Evolutionary conservation across 2,888 invertebrate genomes (phyloP).

Genomic region (Timema podura): DNA sequence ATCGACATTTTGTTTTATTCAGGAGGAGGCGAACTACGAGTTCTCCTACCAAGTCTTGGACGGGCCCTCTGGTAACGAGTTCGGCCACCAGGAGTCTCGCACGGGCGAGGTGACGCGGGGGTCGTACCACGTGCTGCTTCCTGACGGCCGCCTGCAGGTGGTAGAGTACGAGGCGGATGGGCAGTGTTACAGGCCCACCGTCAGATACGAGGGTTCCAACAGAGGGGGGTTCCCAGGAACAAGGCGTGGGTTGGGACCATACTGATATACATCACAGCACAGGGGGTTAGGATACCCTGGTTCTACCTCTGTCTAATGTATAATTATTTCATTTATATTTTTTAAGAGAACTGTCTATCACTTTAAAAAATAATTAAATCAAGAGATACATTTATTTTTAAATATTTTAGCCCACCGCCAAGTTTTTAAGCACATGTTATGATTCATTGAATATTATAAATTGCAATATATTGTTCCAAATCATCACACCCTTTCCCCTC

Average conservation of each 20-base stretch:
- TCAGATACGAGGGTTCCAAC: slow-evolving; percentile 44
- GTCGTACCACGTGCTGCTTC: slow-evolving; percentile 60
- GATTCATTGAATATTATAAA: too few species aligned
- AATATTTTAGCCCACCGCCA: too few species aligned
- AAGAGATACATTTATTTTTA: too few species aligned
- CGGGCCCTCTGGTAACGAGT: slow-evolving; percentile 53
- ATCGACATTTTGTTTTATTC: not conserved
- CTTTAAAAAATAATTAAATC: too few species aligned
- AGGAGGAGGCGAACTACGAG: slow-evolving; percentile 61
- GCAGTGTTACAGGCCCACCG: slow-evolving; percentile 59
- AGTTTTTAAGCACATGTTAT: too few species aligned
- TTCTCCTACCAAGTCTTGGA: slow-evolving; percentile 63
- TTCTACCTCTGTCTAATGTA: too few species aligned
- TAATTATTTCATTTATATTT: too few species aligned
- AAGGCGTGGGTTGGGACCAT: not conserved
- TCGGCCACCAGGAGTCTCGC: slow-evolving; percentile 61
- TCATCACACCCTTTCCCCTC: too few species aligned
- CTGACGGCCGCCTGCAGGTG: slow-evolving; percentile 60
- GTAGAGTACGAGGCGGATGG: slow-evolving; percentile 62
- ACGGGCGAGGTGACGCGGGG: slow-evolving; percentile 61
- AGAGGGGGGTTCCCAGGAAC: slow-evolving; percentile 8
- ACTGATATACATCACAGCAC: too few species aligned
- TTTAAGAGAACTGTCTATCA: too few species aligned
- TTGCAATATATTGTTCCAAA: too few species aligned
- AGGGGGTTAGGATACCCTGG: too few species aligned